Evolutionary conservation across 2,113 vertebrate genomes (phyloP).

Genomic region (Myiagra hebetior): DNA sequence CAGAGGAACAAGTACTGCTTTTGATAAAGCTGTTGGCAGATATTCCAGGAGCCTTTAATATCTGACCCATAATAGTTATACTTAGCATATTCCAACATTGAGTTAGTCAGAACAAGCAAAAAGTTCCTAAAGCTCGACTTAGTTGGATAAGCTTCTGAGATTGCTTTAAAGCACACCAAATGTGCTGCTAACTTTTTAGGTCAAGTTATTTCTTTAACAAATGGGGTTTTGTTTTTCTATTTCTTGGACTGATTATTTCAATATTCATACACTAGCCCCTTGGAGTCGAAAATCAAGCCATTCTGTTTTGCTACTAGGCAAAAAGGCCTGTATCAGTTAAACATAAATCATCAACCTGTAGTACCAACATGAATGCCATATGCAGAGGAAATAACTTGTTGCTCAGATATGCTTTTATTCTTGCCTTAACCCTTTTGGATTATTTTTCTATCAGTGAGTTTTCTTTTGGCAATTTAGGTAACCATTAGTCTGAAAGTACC

Average conservation of each 20-base stretch:
- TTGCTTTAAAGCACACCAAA: not conserved
- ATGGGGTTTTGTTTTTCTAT: not conserved
- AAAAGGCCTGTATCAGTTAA: not conserved
- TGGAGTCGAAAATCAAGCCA: not conserved
- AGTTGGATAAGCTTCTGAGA: not conserved
- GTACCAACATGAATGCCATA: not conserved
- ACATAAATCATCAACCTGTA: not conserved
- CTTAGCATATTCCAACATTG: not conserved
- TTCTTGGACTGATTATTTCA: not conserved
- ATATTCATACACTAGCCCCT: not conserved
- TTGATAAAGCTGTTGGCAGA: not conserved
- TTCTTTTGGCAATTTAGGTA: not conserved
- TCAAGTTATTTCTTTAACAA: not conserved
- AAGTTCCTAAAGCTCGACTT: not conserved
- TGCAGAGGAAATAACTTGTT: not conserved
- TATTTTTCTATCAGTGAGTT: not conserved
- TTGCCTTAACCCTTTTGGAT: not conserved
- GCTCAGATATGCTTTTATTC: not conserved
- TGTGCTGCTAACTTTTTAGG: not conserved
- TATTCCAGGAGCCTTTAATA: not conserved
- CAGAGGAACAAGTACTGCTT: not conserved
- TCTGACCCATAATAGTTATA: not conserved
- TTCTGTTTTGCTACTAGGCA: not conserved
- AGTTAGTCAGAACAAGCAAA: not conserved
- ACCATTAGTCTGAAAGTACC: slow-evolving; percentile 44